Evolutionary conservation across 1,140 invertebrate genomes (phyloP).

Genomic region (Adelges cooleyi): DNA sequence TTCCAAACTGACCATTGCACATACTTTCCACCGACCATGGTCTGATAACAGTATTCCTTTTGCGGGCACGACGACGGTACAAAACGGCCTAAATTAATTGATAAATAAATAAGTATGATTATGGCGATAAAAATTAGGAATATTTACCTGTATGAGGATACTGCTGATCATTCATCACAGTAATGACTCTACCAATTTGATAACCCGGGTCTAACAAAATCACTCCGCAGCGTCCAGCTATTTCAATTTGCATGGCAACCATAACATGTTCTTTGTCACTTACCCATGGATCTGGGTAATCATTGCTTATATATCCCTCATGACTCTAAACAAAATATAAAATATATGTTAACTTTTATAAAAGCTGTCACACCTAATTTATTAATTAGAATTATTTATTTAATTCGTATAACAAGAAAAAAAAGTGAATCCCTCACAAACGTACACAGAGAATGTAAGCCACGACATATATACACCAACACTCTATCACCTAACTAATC

Average conservation of each 20-base stretch:
- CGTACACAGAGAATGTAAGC: no score
- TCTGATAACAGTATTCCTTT: conserved; percentile 53
- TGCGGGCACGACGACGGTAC: conserved; percentile 53
- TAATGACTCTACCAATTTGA: conserved; percentile 70
- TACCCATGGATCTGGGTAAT: conserved; percentile 33
- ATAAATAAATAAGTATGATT: background rate
- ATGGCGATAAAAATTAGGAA: background rate
- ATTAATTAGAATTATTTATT: no score
- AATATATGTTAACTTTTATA: no score
- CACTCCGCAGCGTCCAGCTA: conserved; percentile 58
- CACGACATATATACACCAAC: no score
- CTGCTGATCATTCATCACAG: conserved; percentile 69
- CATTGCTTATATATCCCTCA: conserved; percentile 38
- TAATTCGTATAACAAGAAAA: no score
- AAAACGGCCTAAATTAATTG: conserved; percentile 55
- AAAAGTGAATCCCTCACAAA: no score
- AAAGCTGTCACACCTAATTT: no score
- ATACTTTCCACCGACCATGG: conserved; percentile 51
- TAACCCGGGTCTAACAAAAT: conserved; percentile 80
- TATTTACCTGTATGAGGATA: conserved; percentile 69
- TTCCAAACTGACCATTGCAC: conserved; percentile 69
- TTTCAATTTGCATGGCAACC: conserved; percentile 59
- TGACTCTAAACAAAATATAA: conserved; percentile 34
- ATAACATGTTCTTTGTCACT: conserved; percentile 79
- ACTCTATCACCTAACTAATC: no score